Evolutionary conservation across 2,797 vertebrate species (phyloP).

Genomic region (Cuniculus paca): DNA sequence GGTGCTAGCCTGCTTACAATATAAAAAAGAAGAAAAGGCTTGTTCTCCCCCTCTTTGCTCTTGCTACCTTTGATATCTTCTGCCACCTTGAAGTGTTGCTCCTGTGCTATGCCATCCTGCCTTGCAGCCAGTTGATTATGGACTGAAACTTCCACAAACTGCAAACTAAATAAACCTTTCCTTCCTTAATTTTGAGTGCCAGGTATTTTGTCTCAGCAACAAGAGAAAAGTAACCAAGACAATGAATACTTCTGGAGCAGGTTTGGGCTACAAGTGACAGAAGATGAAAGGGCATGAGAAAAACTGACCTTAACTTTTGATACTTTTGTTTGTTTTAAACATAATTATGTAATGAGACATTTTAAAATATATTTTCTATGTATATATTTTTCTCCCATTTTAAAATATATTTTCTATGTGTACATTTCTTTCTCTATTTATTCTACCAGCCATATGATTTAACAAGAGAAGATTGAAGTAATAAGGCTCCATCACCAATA

Average conservation of each 20-base stretch:
- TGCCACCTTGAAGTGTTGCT: too few species aligned
- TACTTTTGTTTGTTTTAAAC: conserved; percentile 45
- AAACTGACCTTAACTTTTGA: not conserved
- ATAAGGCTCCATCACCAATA: not conserved
- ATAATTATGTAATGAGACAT: not conserved
- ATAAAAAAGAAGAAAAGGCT: too few species aligned
- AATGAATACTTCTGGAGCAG: not conserved
- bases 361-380: conserved; percentile 46
- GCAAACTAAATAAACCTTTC: too few species aligned
- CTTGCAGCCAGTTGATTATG: too few species aligned
- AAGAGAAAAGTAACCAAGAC: not conserved
- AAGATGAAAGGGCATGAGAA: not conserved
- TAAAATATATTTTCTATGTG: conserved; percentile 1
- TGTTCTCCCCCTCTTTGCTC: too few species aligned
- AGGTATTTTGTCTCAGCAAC: too few species aligned
- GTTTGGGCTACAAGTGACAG: not conserved
- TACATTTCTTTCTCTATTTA: not conserved
- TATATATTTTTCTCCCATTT: conserved; percentile 19
- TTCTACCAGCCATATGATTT: not conserved
- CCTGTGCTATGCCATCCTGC: too few species aligned
- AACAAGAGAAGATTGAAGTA: not conserved
- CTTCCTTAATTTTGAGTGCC: too few species aligned
- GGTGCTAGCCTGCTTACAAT: too few species aligned
- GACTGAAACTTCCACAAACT: too few species aligned
- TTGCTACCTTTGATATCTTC: too few species aligned